Evolutionary conservation across 2,113 vertebrate genomes (phyloP).

Genomic region (Pachycephala philippinensis): DNA sequence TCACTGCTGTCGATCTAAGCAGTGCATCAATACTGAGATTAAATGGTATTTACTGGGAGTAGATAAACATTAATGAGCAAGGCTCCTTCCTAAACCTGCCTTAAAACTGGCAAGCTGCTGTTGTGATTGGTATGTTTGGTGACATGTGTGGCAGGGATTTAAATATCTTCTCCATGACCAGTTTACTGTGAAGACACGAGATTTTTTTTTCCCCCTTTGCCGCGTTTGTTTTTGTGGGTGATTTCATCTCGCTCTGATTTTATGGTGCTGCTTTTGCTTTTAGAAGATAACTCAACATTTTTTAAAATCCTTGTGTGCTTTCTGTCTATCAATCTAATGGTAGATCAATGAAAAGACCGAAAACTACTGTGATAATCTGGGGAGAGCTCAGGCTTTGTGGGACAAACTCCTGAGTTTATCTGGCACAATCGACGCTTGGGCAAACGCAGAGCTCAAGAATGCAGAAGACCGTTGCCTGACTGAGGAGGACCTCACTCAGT

Average conservation of each 20-base stretch:
- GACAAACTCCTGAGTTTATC: slow-evolving; percentile 86
- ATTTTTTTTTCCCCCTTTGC: not conserved
- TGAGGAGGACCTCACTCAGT: slow-evolving; percentile 71
- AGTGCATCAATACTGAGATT: slow-evolving; percentile 50
- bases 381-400: slow-evolving; percentile 87
- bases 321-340: not conserved
- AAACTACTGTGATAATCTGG: slow-evolving; percentile 82
- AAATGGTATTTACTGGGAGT: slow-evolving; percentile 57
- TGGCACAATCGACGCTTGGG: slow-evolving; percentile 78
- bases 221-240: not conserved
- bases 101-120: slow-evolving; percentile 50
- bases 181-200: not conserved
- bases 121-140: slow-evolving; percentile 55
- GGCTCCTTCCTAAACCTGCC: slow-evolving; percentile 62
- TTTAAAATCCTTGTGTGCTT: not conserved
- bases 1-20: not conserved
- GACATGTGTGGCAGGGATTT: slow-evolving; percentile 59
- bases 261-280: not conserved
- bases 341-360: slow-evolving; percentile 94
- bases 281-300: not conserved
- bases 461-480: slow-evolving; percentile 69
- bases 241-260: not conserved
- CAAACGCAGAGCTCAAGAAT: slow-evolving; percentile 66
- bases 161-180: slow-evolving; percentile 24
- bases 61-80: slow-evolving; percentile 54